A percentile compares a stretch with the other conserved stretches of the same genome.
phyloP scores from a whole-genome alignment of 2,888 invertebrate genomes.

The Chalcis sispes region DNA sequence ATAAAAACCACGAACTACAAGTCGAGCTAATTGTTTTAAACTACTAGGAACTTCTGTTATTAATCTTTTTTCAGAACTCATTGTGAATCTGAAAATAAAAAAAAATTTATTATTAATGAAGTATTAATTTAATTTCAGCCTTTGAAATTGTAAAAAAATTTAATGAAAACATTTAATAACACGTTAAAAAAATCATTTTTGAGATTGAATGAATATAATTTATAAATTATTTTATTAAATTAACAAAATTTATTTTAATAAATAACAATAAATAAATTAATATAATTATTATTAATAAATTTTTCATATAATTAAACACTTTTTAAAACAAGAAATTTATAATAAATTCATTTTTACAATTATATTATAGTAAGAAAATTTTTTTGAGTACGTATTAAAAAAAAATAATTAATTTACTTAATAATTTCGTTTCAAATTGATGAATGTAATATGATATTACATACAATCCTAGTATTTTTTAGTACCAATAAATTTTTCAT shows the following conservation, averaged over 20 bases:
- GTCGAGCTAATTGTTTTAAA: constrained; percentile 92
- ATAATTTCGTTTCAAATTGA: no score
- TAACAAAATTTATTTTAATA: background rate
- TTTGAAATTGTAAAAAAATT: no score
- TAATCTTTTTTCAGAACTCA: constrained; percentile 84
- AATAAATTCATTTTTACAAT: constrained; percentile 10
- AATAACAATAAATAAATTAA: background rate
- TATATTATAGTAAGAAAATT: no score
- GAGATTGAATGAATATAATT: no score
- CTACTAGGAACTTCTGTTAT: constrained; percentile 96
- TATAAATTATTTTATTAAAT: background rate
- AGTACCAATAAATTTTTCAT: constrained; percentile 1
- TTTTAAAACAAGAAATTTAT: background rate
- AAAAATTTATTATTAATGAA: no score
- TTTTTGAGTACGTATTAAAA: no score
- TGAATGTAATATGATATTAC: background rate
- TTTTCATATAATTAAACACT: background rate
- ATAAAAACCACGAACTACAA: constrained; percentile 96
- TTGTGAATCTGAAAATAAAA: constrained; percentile 61
- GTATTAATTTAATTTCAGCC: no score
- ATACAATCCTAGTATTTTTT: constrained; percentile 25
- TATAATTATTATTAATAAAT: background rate
- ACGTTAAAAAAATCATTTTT: no score
- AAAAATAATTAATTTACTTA: no score
- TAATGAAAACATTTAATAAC: no score